Percentiles rank a stretch among this genome's conserved stretches.
These are phyloP conservation scores for Ophthalmolycus amberensis DNA, from an alignment of 2,113 vertebrate species.

Conservation along the genomic window DNA sequence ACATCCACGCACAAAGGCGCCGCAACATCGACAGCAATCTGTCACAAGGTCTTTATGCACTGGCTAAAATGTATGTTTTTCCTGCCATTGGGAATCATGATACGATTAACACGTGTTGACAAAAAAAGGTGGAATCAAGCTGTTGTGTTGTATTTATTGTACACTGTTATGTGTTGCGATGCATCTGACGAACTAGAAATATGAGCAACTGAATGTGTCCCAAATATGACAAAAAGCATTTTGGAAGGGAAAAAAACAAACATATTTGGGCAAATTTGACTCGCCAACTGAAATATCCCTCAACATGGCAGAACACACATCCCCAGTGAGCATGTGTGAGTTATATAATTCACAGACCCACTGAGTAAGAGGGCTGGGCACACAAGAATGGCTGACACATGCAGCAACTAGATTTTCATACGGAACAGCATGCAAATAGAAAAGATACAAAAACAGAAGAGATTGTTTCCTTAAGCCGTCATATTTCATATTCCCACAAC, in stretches of 20 bases:
- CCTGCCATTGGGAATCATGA: slow-evolving; percentile 3
- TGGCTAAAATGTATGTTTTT: slow-evolving; percentile 17
- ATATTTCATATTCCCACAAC: slow-evolving; percentile 24
- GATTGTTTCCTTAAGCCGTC: slow-evolving; percentile 8
- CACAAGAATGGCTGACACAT: slow-evolving; percentile 71
- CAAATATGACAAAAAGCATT: slow-evolving; percentile 73
- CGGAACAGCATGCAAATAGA: slow-evolving; percentile 24
- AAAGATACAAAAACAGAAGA: not conserved
- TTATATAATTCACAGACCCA: slow-evolving; percentile 77
- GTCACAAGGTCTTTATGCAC: slow-evolving; percentile 44
- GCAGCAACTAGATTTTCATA: slow-evolving; percentile 57
- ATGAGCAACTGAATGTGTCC: slow-evolving; percentile 50
- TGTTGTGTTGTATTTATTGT: slow-evolving; percentile 31
- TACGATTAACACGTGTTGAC: slow-evolving; percentile 4
- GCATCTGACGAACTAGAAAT: slow-evolving; percentile 37
- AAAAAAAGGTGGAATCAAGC: slow-evolving; percentile 25
- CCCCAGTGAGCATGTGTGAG: slow-evolving; percentile 69
- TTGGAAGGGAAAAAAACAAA: slow-evolving; percentile 37
- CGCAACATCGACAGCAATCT: slow-evolving; percentile 31
- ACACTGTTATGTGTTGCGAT: slow-evolving; percentile 37
- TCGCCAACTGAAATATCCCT: slow-evolving; percentile 72
- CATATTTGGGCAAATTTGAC: slow-evolving; percentile 71
- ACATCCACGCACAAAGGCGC: slow-evolving; percentile 47
- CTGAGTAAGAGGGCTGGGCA: slow-evolving; percentile 58
- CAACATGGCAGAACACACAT: slow-evolving; percentile 72